phyloP scores from a whole-genome alignment of 1,140 invertebrate genomes.

The Drosophila willistoni region DNA sequence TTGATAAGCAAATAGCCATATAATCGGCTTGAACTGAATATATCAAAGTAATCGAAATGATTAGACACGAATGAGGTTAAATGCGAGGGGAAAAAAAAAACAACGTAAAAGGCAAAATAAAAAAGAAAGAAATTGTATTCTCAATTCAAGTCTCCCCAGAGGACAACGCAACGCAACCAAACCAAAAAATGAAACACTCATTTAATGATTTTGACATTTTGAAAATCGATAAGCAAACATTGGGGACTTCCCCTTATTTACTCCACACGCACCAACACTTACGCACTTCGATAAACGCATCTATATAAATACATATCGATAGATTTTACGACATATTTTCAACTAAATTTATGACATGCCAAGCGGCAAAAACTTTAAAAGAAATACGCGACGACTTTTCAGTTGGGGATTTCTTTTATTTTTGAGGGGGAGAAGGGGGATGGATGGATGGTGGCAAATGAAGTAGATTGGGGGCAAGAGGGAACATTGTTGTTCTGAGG shows the following conservation, averaged over 20 bases:
- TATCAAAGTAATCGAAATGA: constrained; percentile 62
- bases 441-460: neutral
- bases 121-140: neutral
- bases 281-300: constrained; percentile 40
- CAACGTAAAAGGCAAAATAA: neutral
- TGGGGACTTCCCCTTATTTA: constrained; percentile 27
- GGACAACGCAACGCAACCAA: neutral
- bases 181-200: neutral
- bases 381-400: constrained; percentile 39
- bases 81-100: neutral
- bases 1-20: constrained; percentile 78
- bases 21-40: constrained; percentile 73
- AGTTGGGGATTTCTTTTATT: constrained; percentile 10
- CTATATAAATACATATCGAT: constrained; percentile 18
- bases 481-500: constrained; percentile 35
- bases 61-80: constrained; percentile 60
- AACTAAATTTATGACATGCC: constrained; percentile 56
- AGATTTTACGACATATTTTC: constrained; percentile 60
- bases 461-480: neutral
- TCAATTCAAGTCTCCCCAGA: constrained; percentile 5
- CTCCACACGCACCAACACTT: constrained; percentile 9
- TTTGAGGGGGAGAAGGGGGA: neutral
- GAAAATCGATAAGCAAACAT: constrained; percentile 57
- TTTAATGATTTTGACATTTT: constrained; percentile 38
- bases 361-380: constrained; percentile 55